A percentile compares a stretch with the other conserved stretches of the same genome.
Evolutionary conservation across 2,113 vertebrate species (phyloP).

Genomic region (Melospiza georgiana): DNA sequence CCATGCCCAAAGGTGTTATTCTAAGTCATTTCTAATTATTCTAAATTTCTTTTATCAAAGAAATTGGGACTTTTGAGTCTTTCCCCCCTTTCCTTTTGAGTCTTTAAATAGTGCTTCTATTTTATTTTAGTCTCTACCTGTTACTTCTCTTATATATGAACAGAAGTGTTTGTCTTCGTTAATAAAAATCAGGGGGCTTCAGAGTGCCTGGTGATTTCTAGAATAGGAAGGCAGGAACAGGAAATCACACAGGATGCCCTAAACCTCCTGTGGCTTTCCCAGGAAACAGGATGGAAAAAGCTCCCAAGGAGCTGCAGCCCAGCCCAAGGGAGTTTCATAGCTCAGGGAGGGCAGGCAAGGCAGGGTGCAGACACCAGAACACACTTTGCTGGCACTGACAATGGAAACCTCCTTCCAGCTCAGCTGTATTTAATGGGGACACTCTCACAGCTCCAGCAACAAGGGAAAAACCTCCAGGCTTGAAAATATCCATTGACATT

Average conservation of each 20-base stretch:
- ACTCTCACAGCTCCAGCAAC: background rate
- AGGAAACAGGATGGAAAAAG: background rate
- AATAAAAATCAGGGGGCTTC: background rate
- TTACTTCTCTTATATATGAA: background rate
- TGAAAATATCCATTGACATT: background rate
- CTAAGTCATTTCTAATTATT: too few species aligned
- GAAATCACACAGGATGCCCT: background rate
- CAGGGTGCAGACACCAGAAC: background rate
- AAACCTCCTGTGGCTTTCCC: background rate
- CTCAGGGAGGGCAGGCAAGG: background rate
- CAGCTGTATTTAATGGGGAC: background rate
- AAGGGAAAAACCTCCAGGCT: background rate
- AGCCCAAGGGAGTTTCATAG: background rate
- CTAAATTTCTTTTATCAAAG: background rate
- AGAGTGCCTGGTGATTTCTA: background rate
- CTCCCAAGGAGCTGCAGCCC: background rate
- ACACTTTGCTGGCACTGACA: background rate
- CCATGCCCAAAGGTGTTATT: accelerated
- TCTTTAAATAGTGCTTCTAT: background rate
- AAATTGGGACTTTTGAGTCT: background rate
- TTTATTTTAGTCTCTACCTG: background rate
- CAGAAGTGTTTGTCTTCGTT: background rate
- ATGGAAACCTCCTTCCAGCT: background rate
- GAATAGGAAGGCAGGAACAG: background rate
- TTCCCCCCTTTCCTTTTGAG: background rate